Percentiles rank a stretch among this genome's conserved stretches.
Conservation (phyloP, 2,888 invertebrate genomes). For the Anorthoa munda region DNA sequence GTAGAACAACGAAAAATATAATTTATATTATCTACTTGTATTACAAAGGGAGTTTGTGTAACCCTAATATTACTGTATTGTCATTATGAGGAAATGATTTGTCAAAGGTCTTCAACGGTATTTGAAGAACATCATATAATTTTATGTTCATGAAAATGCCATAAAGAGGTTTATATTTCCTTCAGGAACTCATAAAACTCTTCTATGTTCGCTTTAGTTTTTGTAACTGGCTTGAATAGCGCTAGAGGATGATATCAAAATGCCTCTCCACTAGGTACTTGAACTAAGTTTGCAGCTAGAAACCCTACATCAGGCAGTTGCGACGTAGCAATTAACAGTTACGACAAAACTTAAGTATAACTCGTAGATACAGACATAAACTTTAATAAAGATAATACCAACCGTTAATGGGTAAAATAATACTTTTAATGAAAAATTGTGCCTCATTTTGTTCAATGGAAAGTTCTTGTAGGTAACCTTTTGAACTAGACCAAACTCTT, state of each 20-base stretch:
- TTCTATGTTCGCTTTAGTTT: constrained; percentile 5
- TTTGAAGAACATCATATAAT: constrained; percentile 1
- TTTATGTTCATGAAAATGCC: background rate
- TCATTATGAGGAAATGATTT: constrained; percentile 71
- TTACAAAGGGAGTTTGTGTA: constrained; percentile 76
- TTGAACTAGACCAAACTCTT: background rate
- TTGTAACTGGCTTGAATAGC: constrained; percentile 22
- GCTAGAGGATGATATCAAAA: constrained; percentile 40
- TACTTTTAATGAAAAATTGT: background rate
- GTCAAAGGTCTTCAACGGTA: constrained; percentile 54
- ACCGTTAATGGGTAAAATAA: background rate
- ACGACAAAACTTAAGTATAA: constrained; percentile 35
- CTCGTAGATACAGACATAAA: constrained; percentile 26
- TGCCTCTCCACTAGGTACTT: constrained; percentile 13
- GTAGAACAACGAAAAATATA: constrained; percentile 29
- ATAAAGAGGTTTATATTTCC: background rate
- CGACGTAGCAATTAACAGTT: constrained; percentile 32
- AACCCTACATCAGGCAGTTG: constrained; percentile 33
- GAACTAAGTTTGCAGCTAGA: constrained; percentile 40
- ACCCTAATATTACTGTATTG: constrained; percentile 65
- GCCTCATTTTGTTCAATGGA: background rate
- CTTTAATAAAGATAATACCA: constrained; percentile 22
- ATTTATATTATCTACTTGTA: constrained; percentile 21
- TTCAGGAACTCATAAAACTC: background rate
- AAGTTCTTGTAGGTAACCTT: background rate